Percentiles rank a stretch among this genome's conserved stretches.
Evolutionary conservation across 2,113 vertebrate species (phyloP).

Genomic region (Collichthys lucidus): DNA sequence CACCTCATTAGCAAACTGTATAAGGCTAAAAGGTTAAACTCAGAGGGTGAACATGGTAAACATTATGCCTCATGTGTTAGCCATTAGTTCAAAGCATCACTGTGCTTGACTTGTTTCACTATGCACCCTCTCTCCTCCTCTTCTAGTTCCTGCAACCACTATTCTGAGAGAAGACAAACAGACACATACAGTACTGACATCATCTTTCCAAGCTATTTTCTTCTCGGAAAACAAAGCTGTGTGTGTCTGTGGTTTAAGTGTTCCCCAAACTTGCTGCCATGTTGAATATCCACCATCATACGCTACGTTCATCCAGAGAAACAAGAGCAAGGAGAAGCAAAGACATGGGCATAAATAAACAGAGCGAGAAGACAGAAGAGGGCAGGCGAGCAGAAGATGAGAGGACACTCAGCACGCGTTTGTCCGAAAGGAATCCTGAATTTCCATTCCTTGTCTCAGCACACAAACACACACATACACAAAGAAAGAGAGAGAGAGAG

Average conservation of each 20-base stretch:
- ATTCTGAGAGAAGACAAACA: background rate
- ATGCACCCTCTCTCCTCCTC: background rate
- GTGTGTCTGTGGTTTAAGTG: slow-evolving; percentile 17
- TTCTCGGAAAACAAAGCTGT: slow-evolving; percentile 8
- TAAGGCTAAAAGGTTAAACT: background rate
- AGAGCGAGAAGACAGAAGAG: slow-evolving; percentile 23
- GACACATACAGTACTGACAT: slow-evolving; percentile 1
- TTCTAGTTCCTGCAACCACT: background rate
- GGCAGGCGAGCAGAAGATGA: slow-evolving; percentile 56
- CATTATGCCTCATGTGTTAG: background rate
- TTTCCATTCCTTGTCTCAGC: slow-evolving; percentile 53
- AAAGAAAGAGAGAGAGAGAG: slow-evolving; percentile 35
- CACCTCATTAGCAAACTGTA: background rate
- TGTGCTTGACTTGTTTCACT: background rate
- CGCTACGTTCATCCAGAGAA: slow-evolving; percentile 13
- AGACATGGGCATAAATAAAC: slow-evolving; percentile 32
- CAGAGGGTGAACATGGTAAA: background rate
- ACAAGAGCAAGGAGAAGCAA: slow-evolving; percentile 25
- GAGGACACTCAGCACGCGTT: slow-evolving; percentile 52
- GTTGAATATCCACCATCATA: slow-evolving; percentile 48
- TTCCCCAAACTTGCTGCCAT: slow-evolving; percentile 56
- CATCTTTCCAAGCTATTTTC: slow-evolving; percentile 20
- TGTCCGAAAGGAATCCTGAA: slow-evolving; percentile 55
- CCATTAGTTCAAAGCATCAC: background rate
- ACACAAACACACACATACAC: slow-evolving; percentile 42